A percentile compares a stretch with the other conserved stretches of the same genome.
Evolutionary conservation across 2,888 invertebrate genomes (phyloP).

Genomic region (Mechanitis mazaeus): DNA sequence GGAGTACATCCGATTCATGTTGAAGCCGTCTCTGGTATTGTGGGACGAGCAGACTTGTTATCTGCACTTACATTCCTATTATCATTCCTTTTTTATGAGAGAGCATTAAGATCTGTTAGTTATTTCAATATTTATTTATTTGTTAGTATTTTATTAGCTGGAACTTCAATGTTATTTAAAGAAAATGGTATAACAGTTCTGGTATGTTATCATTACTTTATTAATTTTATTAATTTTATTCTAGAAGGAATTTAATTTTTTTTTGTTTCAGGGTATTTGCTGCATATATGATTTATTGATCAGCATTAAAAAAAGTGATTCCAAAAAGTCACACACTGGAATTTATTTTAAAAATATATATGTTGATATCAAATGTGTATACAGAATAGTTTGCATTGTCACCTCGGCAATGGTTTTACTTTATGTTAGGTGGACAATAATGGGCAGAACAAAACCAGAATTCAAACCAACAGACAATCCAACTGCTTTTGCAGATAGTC

Average conservation of each 20-base stretch:
- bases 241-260: neutral
- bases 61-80: slow-evolving; percentile 86
- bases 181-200: slow-evolving; percentile 94
- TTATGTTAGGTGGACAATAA: slow-evolving; percentile 82
- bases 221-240: slow-evolving; percentile 20
- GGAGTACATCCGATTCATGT: slow-evolving; percentile 95
- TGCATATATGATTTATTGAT: slow-evolving; percentile 80
- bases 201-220: slow-evolving; percentile 72
- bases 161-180: slow-evolving; percentile 89
- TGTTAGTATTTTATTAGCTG: slow-evolving; percentile 63
- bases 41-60: slow-evolving; percentile 94
- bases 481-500: slow-evolving; percentile 84
- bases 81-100: slow-evolving; percentile 81
- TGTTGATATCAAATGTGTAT: slow-evolving; percentile 15
- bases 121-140: slow-evolving; percentile 39
- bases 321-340: slow-evolving; percentile 9
- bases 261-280: slow-evolving; percentile 76
- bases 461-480: slow-evolving; percentile 95
- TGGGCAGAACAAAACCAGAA: slow-evolving; percentile 86
- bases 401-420: slow-evolving; percentile 74
- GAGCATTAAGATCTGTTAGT: slow-evolving; percentile 35
- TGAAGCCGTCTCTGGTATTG: slow-evolving; percentile 94
- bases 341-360: slow-evolving; percentile 9
- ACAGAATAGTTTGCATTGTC: slow-evolving; percentile 69
- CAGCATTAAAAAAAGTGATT: slow-evolving; percentile 27